Conservation (phyloP, 2,888 invertebrate species). For the Agapostemon virescens region DNA sequence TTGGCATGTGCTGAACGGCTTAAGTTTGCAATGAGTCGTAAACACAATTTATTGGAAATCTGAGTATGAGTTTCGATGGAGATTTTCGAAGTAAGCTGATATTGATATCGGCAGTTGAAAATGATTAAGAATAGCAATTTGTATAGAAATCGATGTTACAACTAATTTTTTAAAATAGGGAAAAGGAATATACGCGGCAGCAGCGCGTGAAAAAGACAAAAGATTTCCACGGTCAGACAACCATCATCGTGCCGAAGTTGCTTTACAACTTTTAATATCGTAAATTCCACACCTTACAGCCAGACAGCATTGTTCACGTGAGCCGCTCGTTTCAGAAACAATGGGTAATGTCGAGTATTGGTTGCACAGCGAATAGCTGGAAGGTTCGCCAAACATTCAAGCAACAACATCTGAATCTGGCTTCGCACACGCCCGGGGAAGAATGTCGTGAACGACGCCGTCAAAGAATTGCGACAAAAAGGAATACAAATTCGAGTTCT, state of each 20-base stretch:
- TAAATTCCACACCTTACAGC: conserved; percentile 16
- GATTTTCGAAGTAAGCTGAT: not conserved
- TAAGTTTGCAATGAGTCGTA: too few relatives aligned
- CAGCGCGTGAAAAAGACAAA: not conserved
- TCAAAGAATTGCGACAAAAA: conserved; percentile 22
- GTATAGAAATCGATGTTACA: not conserved
- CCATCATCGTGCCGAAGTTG: not conserved
- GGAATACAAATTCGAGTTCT: conserved; percentile 3
- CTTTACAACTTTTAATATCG: conserved; percentile 16
- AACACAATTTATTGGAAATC: too few relatives aligned
- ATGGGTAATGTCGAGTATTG: conserved; percentile 31
- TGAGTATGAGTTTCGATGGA: too few relatives aligned
- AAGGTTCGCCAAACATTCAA: not conserved
- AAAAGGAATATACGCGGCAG: not conserved
- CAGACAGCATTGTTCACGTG: conserved; percentile 2
- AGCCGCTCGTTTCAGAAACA: conserved; percentile 13
- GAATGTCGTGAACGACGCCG: conserved; percentile 10
- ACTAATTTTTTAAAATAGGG: not conserved
- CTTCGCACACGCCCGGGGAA: conserved; percentile 3
- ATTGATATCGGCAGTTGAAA: not conserved
- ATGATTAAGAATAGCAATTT: not conserved
- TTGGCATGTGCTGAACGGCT: too few relatives aligned
- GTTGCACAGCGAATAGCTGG: conserved; percentile 12
- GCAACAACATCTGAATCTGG: conserved; percentile 6
- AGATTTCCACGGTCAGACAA: not conserved